phyloP scores from a whole-genome alignment of 2,113 vertebrate species.

The Pseudorasbora parva region DNA sequence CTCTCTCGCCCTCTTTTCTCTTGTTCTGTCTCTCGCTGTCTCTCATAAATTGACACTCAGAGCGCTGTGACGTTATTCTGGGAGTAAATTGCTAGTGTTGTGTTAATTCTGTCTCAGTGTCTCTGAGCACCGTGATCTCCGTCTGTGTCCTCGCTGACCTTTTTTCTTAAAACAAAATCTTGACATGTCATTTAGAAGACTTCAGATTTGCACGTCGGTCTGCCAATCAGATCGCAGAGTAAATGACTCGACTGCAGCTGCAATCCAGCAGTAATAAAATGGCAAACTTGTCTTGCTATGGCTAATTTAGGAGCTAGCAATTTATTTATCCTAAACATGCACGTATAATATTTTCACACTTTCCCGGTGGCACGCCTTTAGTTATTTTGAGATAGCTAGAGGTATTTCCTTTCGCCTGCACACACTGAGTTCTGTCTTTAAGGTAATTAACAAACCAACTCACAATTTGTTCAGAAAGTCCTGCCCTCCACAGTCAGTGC shows the following conservation, averaged over 20 bases:
- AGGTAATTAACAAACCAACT: no score
- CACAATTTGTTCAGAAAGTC: no score
- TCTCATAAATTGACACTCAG: conserved; percentile 2
- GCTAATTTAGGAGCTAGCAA: background rate
- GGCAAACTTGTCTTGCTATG: background rate
- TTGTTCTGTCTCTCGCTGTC: background rate
- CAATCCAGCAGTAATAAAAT: no score
- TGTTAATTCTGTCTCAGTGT: background rate
- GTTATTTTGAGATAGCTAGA: background rate
- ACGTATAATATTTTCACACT: no score
- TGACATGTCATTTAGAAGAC: background rate
- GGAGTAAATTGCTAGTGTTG: background rate
- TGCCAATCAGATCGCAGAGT: background rate
- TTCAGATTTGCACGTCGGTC: background rate
- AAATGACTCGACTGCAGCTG: background rate
- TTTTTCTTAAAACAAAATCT: conserved; percentile 5
- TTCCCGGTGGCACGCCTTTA: no score
- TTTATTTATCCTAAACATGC: no score
- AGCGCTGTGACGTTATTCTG: background rate
- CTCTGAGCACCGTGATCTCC: background rate
- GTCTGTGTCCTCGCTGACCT: background rate
- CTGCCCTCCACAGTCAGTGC: no score
- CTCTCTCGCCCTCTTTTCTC: background rate
- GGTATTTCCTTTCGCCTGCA: no score
- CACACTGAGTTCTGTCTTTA: no score